These are phyloP conservation scores for Lasioglossum leucozonium DNA, from an alignment of 2,888 invertebrate genomes.

Conservation along the genomic window DNA sequence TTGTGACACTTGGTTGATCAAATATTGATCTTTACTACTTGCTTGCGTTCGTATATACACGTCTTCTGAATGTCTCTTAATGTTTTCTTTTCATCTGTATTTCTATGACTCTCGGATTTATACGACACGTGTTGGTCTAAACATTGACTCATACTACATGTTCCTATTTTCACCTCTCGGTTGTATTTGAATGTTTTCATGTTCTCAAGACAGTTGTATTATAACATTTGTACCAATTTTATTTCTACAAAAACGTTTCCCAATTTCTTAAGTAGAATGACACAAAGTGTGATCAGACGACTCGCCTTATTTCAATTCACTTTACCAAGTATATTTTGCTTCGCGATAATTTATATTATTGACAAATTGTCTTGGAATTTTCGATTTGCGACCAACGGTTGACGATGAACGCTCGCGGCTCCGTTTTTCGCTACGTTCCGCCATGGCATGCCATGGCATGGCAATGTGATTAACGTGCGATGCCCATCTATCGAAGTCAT, in stretches of 20 bases:
- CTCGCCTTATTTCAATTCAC: too few species aligned
- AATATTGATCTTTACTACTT: not conserved
- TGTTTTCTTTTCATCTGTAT: not conserved
- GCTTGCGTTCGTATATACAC: not conserved
- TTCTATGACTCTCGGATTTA: too few species aligned
- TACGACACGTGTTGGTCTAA: not conserved
- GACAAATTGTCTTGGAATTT: not conserved
- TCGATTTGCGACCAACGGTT: not conserved
- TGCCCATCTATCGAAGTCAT: slow-evolving; percentile 9
- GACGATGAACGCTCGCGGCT: not conserved
- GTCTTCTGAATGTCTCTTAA: not conserved
- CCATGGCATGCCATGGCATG: too few species aligned
- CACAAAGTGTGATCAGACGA: too few species aligned
- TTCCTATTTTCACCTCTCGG: not conserved
- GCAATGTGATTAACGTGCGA: slow-evolving; percentile 25
- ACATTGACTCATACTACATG: not conserved
- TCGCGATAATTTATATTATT: not conserved
- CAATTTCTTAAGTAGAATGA: too few species aligned
- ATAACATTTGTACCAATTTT: too few species aligned
- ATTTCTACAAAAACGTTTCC: too few species aligned
- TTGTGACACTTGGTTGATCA: not conserved
- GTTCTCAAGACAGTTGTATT: not conserved
- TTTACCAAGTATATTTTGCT: not conserved
- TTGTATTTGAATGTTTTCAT: not conserved
- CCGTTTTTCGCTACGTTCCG: not conserved